Evolutionary conservation across 2,797 vertebrate genomes (phyloP), one percentile per base, ranked within the genome.

Genomic region (Geotrypetes seraphini): DNA sequence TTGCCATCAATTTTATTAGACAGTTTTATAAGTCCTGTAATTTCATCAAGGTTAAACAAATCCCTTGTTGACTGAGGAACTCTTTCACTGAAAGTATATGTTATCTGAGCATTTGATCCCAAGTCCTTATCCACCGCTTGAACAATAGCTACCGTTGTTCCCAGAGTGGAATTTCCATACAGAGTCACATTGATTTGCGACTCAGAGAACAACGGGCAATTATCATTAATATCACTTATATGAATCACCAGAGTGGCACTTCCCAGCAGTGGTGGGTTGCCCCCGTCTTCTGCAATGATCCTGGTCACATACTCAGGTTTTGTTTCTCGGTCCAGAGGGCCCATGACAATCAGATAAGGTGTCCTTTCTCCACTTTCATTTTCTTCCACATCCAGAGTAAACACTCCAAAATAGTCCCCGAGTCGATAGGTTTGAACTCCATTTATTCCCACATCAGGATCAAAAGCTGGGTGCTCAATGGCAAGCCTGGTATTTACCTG

Each of bases 161-260:
- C 94, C 50, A 83, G 81, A 17, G 82, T 91, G 36, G 84, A 71
- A 57, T 99, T 99, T 26, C 91, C 92, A 48, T 81, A 81, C 22
- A 99, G 53, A 4, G 91, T 96, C 42, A 91, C 17, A 2, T 92
- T 94, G 43, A 96, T 63, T 37, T 90, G 85, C 0, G 88, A 82
- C 43, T 93, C 77, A 1, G 40, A 60, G 62, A 98, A 99, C 33
- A 84, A 76, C 5, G 95, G 95, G 29, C 95, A 98, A 55, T 99
- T 97, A 72, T 99, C 95, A 16, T 99, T 99, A 41, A 99, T 74
- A 40, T 99, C 96, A 0, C 84, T 88, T 60, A 99, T 89, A 36
- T 83, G 60, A 33, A 99, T 83, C 60, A 87, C 90, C 20, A 99
- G 85, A 10, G 89, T 92, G 22, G 93, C 88, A 2, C 84, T 92